phyloP scores from a whole-genome alignment of 2,888 invertebrate genomes.

The Oscheius sp. region DNA sequence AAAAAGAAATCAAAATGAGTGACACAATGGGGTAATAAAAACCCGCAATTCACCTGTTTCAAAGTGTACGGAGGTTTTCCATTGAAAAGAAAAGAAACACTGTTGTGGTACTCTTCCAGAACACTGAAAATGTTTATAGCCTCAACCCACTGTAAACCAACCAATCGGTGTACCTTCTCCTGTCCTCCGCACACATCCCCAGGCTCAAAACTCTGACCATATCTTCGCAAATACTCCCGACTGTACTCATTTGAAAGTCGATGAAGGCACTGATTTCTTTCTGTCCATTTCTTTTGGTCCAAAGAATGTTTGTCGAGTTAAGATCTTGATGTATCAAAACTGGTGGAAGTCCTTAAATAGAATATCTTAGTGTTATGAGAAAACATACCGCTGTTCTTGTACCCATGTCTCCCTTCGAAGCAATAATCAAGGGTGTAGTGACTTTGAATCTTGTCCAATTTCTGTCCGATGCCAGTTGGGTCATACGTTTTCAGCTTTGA shows the following conservation, averaged over 20 bases:
- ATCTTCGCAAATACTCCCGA: conserved; percentile 32
- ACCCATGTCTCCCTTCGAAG: conserved; percentile 3
- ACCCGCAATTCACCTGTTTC: conserved; percentile 12
- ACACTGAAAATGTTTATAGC: conserved; percentile 9
- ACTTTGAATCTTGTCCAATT: conserved; percentile 6
- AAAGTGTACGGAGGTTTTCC: conserved; percentile 24
- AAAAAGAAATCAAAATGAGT: neutral
- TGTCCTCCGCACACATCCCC: conserved; percentile 7
- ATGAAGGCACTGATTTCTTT: conserved; percentile 30
- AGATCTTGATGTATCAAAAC: conserved; percentile 31
- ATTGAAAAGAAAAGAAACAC: conserved; percentile 6
- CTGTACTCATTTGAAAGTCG: conserved; percentile 35
- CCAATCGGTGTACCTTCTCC: conserved; percentile 20
- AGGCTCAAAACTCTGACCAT: conserved; percentile 22
- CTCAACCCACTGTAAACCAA: neutral
- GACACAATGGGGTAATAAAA: neutral
- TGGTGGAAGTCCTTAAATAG: conserved; percentile 13
- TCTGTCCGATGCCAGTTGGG: neutral
- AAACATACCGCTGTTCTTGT: neutral
- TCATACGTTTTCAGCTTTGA: conserved; percentile 16
- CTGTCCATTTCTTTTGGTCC: conserved; percentile 21
- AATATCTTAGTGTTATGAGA: too few species aligned
- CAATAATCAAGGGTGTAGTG: conserved; percentile 13
- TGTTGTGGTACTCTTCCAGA: conserved; percentile 8
- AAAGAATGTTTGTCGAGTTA: conserved; percentile 31